Evolutionary conservation across 2,113 vertebrate genomes (phyloP), one percentile per base, ranked within the genome.

Genomic region (Corapipo altera): DNA sequence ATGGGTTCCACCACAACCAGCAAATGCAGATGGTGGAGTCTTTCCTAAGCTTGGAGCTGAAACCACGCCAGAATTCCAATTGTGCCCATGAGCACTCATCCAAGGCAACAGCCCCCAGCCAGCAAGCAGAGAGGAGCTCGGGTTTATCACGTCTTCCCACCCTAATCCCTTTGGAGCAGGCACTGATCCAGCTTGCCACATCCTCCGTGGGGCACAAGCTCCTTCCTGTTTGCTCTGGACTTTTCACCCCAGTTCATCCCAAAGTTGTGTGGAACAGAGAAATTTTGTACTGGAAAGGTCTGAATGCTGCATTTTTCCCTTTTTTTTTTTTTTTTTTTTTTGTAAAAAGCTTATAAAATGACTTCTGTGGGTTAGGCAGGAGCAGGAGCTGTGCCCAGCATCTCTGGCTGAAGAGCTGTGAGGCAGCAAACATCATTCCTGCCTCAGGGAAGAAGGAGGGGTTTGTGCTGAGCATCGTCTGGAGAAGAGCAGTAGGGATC

Each of bases 1-100:
- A n/a, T 0, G 1, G 35, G 18, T 11, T 26, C 14, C 1, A 2
- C 22, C 7, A 5, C 23, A 58, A 37, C 35, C 1, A 0, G 30
- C 26, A 24, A 43, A 65, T 4, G 2, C 87, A 44, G 28, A 15
- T 4, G 8, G 16, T 10, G 33, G 41, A 35, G 41, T 35, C 24
- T 44, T 72, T 49, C 11, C 2, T 55, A 61, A 39, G 8, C 33
- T 35, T 18, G 28, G 35, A 66, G 48, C 24, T 30, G 37, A 39
- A 75, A 48, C 2, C 18, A 55, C 46, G 3, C 33, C 4, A 2
- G 8, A 17, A 19, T 11, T 49, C 39, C 41, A 28, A 1, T 58
- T 64, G 48, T 85, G 48, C n/a, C 39, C 5, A 1, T 2, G 2
- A 54, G 51, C 30, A 48, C 13, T 0, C 8, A 22, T 15, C 52